Base-by-base conservation (phyloP, 2,113 vertebrate species). In the Xyliphius kryptos region DNA sequence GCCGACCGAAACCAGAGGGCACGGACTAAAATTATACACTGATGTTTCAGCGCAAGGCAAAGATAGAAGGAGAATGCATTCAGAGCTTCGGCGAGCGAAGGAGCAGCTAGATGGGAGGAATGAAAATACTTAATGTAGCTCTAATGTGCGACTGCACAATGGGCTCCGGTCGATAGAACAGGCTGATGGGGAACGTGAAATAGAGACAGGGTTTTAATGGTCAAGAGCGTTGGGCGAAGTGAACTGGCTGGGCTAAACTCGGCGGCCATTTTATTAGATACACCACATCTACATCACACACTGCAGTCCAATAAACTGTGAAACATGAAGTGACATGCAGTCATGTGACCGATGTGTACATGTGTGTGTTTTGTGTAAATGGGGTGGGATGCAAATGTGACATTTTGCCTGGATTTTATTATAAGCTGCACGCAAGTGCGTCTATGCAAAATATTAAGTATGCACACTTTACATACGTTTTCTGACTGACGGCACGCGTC, bases 1-100 rank as follows among this genome's bases (percentile, higher is more conserved):
- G 54, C 19, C 55, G 43, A 47, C 15, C 10, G 36, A 51, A 20
- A 58, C 46, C 55, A 58, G 55, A 66, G 63, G 55, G 55, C 63
- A 66, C 19, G 26, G 55, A 56, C 55, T 66, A 46, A 43, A 58
- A 66, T n/a, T 58, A 51, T 16, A 66, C 55, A 58, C 55, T 16
- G 46, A 50, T 66, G 57, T 57, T 66, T 57, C 44, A 66, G 53
- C 20, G 20, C 49, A 54, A 47, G 32, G 16, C 16, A 43, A 54
- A 61, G 17, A 68, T 43, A 54, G 43, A 53, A 48, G 26, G 46
- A 54, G 51, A 55, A 56, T 22, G 41, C 43, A 68, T 54, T 55
- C 57, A 46, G 41, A 14, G 9, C 32, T 9, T 56, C 63, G 13
- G 44, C 37, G 40, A 55, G 51, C 11, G 19, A 46, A 40, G 61